Evolutionary conservation across 2,888 invertebrate species (phyloP).

Genomic region (Eudiplozoon nipponicum): DNA sequence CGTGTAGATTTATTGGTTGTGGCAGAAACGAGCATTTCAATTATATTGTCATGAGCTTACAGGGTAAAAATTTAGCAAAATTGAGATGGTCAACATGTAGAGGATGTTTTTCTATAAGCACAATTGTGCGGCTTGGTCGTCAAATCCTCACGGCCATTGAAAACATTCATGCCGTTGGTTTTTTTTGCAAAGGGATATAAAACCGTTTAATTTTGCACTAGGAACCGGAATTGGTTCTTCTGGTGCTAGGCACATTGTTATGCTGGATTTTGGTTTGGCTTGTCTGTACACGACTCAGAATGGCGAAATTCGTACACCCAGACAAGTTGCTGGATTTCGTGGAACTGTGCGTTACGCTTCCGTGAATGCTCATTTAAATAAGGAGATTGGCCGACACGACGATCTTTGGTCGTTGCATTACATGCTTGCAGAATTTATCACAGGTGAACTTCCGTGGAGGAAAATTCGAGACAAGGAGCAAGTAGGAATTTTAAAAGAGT

Average conservation of each 20-base stretch:
- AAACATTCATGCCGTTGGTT: slow-evolving; percentile 84
- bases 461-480: slow-evolving; percentile 80
- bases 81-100: slow-evolving; percentile 61
- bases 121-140: slow-evolving; percentile 60
- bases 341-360: slow-evolving; percentile 86
- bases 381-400: slow-evolving; percentile 96
- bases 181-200: slow-evolving; percentile 88
- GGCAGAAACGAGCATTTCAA: slow-evolving; percentile 91
- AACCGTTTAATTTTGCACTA: slow-evolving; percentile 95
- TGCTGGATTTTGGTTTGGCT: slow-evolving; percentile 91
- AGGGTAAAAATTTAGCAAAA: slow-evolving; percentile 47
- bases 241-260: slow-evolving; percentile 54
- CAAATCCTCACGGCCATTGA: slow-evolving; percentile 51
- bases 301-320: slow-evolving; percentile 61
- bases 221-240: slow-evolving; percentile 45
- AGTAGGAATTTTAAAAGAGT: slow-evolving; percentile 74
- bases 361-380: slow-evolving; percentile 87
- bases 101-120: slow-evolving; percentile 78
- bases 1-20: slow-evolving; percentile 91
- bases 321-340: slow-evolving; percentile 69
- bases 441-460: slow-evolving; percentile 82
- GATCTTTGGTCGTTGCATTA: slow-evolving; percentile 96
- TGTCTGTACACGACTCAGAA: slow-evolving; percentile 77
- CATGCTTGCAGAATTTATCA: slow-evolving; percentile 93
- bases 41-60: slow-evolving; percentile 95